Percentiles rank a stretch among this genome's conserved stretches.
Evolutionary conservation across 1,140 invertebrate genomes (phyloP).

Genomic region (Thrips palmi): DNA sequence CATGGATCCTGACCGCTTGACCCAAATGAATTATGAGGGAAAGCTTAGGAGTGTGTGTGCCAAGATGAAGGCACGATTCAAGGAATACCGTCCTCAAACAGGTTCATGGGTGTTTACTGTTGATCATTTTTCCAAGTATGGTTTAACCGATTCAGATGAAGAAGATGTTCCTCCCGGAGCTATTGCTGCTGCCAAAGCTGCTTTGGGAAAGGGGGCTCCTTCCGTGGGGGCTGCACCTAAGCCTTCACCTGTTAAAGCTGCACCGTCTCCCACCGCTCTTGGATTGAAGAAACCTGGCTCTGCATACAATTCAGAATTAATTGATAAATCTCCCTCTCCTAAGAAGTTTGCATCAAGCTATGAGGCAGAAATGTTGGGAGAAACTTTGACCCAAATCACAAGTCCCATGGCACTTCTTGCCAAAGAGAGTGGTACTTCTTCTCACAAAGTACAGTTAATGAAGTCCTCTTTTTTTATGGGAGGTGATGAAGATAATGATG

Average conservation of each 20-base stretch:
- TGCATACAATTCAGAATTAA: too few species aligned
- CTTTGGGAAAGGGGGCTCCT: too few species aligned
- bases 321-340: neutral
- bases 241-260: too few species aligned
- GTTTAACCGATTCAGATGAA: conserved; percentile 75
- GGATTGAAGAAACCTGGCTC: too few species aligned
- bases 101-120: conserved; percentile 94
- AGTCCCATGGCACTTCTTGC: conserved; percentile 38
- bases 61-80: conserved; percentile 74
- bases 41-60: conserved; percentile 67
- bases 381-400: conserved; percentile 8
- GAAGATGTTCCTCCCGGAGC: conserved; percentile 38
- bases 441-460: conserved; percentile 61
- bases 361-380: conserved; percentile 17
- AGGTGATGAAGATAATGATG: conserved; percentile 17
- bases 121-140: conserved; percentile 94
- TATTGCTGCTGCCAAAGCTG: too few species aligned
- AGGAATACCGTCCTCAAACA: conserved; percentile 86
- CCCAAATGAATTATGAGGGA: conserved; percentile 70
- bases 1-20: conserved; percentile 56
- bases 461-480: conserved; percentile 57
- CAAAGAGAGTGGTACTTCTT: conserved; percentile 33
- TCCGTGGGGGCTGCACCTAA: too few species aligned
- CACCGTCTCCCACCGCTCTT: too few species aligned
- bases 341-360: conserved; percentile 7